Evolutionary conservation across 2,113 vertebrate species (phyloP).

Genomic region (Megaceryle maxima): DNA sequence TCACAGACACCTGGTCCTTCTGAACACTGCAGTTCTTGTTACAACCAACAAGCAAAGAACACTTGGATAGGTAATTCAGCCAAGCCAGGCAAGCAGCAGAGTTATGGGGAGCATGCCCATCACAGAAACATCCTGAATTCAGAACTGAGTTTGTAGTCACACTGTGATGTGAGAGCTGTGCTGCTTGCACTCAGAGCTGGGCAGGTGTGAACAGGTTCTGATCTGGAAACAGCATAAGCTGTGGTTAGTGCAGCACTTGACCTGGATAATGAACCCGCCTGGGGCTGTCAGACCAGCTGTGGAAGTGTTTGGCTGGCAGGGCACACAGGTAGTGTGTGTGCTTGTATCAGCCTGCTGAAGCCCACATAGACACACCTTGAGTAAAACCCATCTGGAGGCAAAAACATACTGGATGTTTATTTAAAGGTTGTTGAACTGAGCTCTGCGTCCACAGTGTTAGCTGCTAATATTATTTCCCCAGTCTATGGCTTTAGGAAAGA

Average conservation of each 20-base stretch:
- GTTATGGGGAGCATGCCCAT: rapidly evolving
- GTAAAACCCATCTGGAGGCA: background rate
- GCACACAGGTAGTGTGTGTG: rapidly evolving
- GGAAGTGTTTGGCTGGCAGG: background rate
- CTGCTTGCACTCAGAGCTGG: background rate
- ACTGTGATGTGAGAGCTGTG: rapidly evolving
- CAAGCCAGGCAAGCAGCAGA: background rate
- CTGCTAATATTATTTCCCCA: conserved; percentile 48
- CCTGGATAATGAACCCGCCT: background rate
- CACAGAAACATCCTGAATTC: background rate
- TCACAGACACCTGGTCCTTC: background rate
- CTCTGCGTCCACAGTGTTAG: conserved; percentile 14
- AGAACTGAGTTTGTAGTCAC: background rate
- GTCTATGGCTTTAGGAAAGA: conserved; percentile 17
- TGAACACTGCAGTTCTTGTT: background rate
- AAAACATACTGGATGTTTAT: conserved; percentile 5
- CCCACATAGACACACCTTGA: background rate
- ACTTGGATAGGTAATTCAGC: background rate
- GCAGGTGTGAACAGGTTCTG: background rate
- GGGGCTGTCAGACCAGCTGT: background rate
- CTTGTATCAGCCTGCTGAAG: background rate
- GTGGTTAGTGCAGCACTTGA: background rate
- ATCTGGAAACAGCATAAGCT: background rate
- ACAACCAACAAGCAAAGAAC: background rate
- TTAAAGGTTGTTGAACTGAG: conserved; percentile 25